These are phyloP conservation scores for Hybognathus amarus DNA, from an alignment of 2,797 vertebrate species.

Conservation along the genomic window DNA sequence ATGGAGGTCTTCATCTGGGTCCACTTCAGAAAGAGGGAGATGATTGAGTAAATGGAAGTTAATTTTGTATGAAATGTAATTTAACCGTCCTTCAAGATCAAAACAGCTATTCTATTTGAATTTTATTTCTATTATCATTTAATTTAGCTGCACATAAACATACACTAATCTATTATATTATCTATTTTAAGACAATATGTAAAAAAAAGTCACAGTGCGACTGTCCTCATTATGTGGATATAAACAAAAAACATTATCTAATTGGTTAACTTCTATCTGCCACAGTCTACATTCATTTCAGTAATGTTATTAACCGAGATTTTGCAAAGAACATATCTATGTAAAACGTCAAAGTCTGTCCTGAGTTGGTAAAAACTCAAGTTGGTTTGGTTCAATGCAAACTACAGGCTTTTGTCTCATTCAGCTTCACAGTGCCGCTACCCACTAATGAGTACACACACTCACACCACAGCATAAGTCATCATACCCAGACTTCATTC, in stretches of 20 bases:
- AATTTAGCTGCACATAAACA: neutral
- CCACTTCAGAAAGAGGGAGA: constrained; percentile 75
- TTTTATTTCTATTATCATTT: neutral
- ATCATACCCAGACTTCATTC: constrained; percentile 49
- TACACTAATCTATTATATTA: neutral
- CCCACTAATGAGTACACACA: constrained; percentile 30
- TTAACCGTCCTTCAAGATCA: neutral
- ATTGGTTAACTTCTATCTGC: neutral
- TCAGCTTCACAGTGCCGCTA: neutral
- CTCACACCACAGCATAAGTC: constrained; percentile 41
- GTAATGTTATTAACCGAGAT: neutral
- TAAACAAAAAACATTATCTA: no score
- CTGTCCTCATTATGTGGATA: neutral
- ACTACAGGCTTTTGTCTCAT: constrained; percentile 14
- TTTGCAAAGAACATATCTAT: neutral
- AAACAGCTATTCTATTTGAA: neutral
- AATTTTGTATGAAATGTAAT: neutral
- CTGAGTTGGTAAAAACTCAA: neutral
- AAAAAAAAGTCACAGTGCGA: neutral
- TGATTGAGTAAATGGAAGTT: neutral
- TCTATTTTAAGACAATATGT: neutral
- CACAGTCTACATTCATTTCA: neutral
- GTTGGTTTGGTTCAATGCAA: neutral
- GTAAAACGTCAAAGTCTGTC: neutral
- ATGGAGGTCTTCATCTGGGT: constrained; percentile 83